Evolutionary conservation across 2,797 vertebrate species (phyloP), one percentile per base, ranked within the genome.

Genomic region (Sarcoramphus papa): DNA sequence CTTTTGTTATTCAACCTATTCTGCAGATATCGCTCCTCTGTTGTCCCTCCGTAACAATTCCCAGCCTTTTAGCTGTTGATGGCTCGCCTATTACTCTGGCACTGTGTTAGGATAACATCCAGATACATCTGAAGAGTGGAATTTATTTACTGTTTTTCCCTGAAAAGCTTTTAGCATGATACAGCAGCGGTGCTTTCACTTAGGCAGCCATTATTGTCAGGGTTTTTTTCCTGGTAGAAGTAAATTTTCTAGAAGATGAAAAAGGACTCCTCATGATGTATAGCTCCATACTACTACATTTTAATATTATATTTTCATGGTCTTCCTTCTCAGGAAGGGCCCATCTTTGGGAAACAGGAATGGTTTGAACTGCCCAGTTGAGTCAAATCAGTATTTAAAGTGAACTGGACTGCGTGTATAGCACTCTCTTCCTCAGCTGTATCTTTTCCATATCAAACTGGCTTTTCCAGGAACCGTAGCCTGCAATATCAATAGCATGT

Each of bases 161-260:
- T 96, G 96, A 94, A 97, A 98, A 98, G 95, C 97, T 97, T 98
- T 97, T 95, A 97, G 96, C 83, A 81, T 97, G 96, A 97, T 97
- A 94, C 88, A 95, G 94, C 95, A 62, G 69, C 47, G 53, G 65
- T 73, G 84, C 94, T 92, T 94, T 93, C 89, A 74, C 78, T 48
- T 51, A 96, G 93, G 95, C 79, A 92, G 50, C 84, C 77, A 48
- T 96, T 91, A 96, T 94, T 92, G 90, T 84, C 27, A 25, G 77
- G 72, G 8, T 53, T 54, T 43, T 68, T 80, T 84, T 51, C 95
- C 45, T 31, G 72, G 33, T 90, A 77, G 91, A 97, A 97, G 97
- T 97, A 95, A 95, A 96, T 97, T 92, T 97, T 96, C 84, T 91
- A 41, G 75, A 88, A 93, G 95, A 94, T 93, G 85, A 96, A 92